Evolutionary conservation across 2,113 vertebrate genomes (phyloP), one percentile per base, ranked within the genome.

Genomic region (Dicrurus megarhynchus): DNA sequence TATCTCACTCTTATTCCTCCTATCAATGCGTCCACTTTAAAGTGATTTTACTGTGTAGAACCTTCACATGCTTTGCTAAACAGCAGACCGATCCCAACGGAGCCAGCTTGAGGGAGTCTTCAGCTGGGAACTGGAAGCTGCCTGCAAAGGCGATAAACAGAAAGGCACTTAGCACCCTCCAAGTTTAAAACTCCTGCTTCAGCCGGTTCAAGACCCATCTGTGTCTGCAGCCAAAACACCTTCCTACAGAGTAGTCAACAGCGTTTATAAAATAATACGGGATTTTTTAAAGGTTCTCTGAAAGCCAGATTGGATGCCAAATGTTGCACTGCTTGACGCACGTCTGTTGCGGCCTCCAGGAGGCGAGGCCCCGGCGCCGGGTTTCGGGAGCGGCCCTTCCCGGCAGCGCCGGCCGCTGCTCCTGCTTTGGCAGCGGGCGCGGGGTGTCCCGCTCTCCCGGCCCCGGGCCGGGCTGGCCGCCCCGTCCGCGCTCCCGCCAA

Each of bases 11-110:
- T 9, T 9, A 20, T 1, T 20, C 15, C 37, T 37, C 33, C 44
- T 9, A 4, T 19, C n/a, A 10, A 2, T 0, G 3, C 1, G 0
- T 7, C 18, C 15, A 7, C 8, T 37, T 60, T 6, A 6, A 65
- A 5, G 41, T 11, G 6, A 26, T 81, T n/a, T 49, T 14, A 7
- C 17, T 10, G 33, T 14, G 10, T 3, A 46, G 28, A 55, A 23
- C 8, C 15, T n/a, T 9, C 6, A 2, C 9, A 1, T 1, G 35
- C 44, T 60, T 42, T 47, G 46, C 52, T 10, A 1, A 9, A 44
- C 5, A 10, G 18, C 39, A 11, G 41, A 3, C 7, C 1, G 14
- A 10, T 21, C 21, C 24, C 42, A 9, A 0, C 3, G 0, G 53
- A 55, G 39, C 19, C 76, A 26, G 44, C 19, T 8, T 8, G 5